phyloP scores from a whole-genome alignment of 2,113 vertebrate species.

The Halichoerus grypus region DNA sequence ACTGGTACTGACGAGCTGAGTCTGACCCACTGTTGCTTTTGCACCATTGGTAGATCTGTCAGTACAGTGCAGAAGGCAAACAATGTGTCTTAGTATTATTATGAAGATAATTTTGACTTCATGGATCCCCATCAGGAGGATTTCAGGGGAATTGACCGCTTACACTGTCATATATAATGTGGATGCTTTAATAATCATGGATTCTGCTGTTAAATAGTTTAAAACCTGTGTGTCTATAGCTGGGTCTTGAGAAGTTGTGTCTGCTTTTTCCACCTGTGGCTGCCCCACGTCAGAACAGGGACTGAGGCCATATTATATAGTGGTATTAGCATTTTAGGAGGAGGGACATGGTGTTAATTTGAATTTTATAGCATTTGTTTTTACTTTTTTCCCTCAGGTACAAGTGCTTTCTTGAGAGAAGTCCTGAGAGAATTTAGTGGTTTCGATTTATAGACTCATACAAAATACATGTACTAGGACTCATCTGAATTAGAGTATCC shows the following conservation, averaged over 20 bases:
- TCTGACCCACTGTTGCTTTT: not conserved
- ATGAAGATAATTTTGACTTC: not conserved
- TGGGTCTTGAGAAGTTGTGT: not conserved
- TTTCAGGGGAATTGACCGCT: not conserved
- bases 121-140: not conserved
- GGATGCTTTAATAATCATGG: not conserved
- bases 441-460: not conserved
- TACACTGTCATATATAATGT: not conserved
- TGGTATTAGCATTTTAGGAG: not conserved
- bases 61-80: not conserved
- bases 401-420: not conserved
- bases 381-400: not conserved
- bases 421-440: not conserved
- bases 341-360: not conserved
- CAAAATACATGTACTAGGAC: not conserved
- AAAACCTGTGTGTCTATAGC: not conserved
- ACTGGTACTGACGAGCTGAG: not conserved
- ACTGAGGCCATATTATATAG: not conserved
- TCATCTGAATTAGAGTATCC: not conserved
- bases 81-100: not conserved
- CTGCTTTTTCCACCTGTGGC: not conserved
- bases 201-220: not conserved
- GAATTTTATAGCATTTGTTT: not conserved
- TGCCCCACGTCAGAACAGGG: not conserved
- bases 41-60: not conserved